phyloP scores from a whole-genome alignment of 2,113 vertebrate genomes.

The Zosterops hypoxanthus region DNA sequence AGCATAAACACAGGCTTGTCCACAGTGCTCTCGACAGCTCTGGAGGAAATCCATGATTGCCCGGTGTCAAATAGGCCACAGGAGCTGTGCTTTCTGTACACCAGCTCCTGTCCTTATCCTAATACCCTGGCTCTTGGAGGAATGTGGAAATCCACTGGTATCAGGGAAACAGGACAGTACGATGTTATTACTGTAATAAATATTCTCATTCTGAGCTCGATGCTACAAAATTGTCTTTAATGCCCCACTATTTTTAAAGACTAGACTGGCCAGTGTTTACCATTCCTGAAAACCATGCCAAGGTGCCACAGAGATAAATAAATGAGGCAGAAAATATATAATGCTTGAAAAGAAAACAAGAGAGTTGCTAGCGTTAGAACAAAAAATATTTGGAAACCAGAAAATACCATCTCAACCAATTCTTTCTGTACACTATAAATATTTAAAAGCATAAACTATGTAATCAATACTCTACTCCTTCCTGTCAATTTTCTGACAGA shows the following conservation, averaged over 20 bases:
- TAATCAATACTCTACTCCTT: background rate
- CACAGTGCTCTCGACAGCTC: background rate
- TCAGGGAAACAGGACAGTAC: background rate
- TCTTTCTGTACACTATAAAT: background rate
- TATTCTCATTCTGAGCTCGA: background rate
- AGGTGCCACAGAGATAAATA: background rate
- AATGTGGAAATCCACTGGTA: background rate
- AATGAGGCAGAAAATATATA: background rate
- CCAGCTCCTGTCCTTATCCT: background rate
- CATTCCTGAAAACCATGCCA: background rate
- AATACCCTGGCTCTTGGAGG: background rate
- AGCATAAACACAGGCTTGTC: slow-evolving; percentile 57
- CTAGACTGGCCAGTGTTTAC: background rate
- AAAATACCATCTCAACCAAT: background rate
- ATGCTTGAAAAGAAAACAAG: background rate
- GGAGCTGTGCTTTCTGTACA: background rate
- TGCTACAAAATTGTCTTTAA: background rate
- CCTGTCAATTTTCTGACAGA: background rate
- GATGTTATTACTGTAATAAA: background rate
- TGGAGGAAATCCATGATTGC: slow-evolving; percentile 19
- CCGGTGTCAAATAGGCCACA: background rate
- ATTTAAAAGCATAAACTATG: background rate
- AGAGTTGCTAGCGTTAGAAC: background rate
- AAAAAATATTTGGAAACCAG: background rate
- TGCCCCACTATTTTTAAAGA: background rate